Evolutionary conservation across 1,140 invertebrate species (phyloP).

Genomic region (Calycopis cecrops): DNA sequence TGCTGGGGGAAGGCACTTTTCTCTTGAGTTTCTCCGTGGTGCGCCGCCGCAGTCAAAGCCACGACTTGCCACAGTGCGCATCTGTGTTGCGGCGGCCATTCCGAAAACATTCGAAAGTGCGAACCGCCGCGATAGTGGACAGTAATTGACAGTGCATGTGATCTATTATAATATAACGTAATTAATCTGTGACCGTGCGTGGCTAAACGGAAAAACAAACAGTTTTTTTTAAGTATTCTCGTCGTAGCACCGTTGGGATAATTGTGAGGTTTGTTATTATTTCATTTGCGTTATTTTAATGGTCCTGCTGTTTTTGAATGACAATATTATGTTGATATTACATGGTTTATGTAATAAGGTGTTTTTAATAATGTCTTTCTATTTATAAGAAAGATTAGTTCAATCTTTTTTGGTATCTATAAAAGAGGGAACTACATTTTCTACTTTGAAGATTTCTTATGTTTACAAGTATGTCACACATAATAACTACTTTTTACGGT

Average conservation of each 20-base stretch:
- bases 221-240: conserved; percentile 4
- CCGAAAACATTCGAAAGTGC: conserved; percentile 26
- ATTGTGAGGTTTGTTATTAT: conserved; percentile 53
- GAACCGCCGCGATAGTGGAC: conserved; percentile 26
- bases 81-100: conserved; percentile 19
- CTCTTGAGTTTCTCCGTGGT: conserved; percentile 61
- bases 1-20: conserved; percentile 53
- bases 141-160: conserved; percentile 23
- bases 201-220: conserved; percentile 1
- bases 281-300: conserved; percentile 21
- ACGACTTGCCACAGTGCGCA: conserved; percentile 40
- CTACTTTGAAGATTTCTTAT: too few relatives aligned
- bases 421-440: too few relatives aligned
- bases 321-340: too few relatives aligned
- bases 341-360: too few relatives aligned
- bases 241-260: conserved; percentile 34
- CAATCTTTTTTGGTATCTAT: too few relatives aligned
- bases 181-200: conserved; percentile 8
- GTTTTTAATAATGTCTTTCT: too few relatives aligned
- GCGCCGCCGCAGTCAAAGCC: conserved; percentile 47
- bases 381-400: too few relatives aligned
- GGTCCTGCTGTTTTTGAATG: neutral
- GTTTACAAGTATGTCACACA: too few relatives aligned
- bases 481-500: too few relatives aligned
- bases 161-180: conserved; percentile 24